A percentile compares a stretch with the other conserved stretches of the same genome.
These are phyloP conservation scores for Colistium nudipinnis DNA, from an alignment of 2,113 vertebrate genomes.

Conservation along the genomic window DNA sequence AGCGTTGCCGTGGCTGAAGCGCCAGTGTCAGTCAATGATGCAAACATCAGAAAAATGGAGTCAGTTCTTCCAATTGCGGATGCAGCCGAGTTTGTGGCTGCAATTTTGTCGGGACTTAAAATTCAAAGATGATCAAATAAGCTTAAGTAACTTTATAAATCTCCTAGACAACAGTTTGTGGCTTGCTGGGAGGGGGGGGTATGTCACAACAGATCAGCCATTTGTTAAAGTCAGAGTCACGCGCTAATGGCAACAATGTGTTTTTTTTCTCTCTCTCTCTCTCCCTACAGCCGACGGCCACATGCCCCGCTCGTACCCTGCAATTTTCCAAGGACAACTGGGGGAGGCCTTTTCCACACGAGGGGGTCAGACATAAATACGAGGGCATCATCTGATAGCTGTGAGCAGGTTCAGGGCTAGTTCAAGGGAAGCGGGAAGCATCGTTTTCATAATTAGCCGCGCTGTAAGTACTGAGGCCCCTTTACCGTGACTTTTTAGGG, in stretches of 20 bases:
- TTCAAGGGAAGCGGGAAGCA: slow-evolving; percentile 63
- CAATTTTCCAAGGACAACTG: slow-evolving; percentile 61
- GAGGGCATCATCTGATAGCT: slow-evolving; percentile 44
- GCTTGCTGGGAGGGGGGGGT: slow-evolving; percentile 34
- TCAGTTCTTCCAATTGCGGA: background rate
- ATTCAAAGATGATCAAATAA: slow-evolving; percentile 21
- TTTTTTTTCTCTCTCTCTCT: slow-evolving; percentile 25
- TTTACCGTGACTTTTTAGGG: slow-evolving; percentile 15
- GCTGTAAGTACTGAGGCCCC: slow-evolving; percentile 36
- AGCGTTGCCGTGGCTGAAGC: too few species aligned
- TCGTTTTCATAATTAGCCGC: slow-evolving; percentile 60
- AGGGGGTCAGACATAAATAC: slow-evolving; percentile 50
- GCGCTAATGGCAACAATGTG: slow-evolving; percentile 62
- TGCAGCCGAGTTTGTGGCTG: background rate
- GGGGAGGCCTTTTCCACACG: slow-evolving; percentile 47
- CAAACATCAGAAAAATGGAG: too few species aligned
- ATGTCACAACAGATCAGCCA: slow-evolving; percentile 66
- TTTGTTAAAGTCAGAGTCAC: slow-evolving; percentile 58
- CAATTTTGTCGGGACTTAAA: slow-evolving; percentile 22
- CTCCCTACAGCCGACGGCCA: slow-evolving; percentile 28
- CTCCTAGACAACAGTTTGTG: slow-evolving; percentile 25
- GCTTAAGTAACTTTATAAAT: slow-evolving; percentile 38
- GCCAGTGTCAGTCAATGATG: too few species aligned
- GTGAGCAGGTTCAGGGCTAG: slow-evolving; percentile 63
- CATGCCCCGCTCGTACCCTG: slow-evolving; percentile 37